These are phyloP conservation scores for Rutilus rutilus DNA, from an alignment of 2,113 vertebrate species.

Conservation along the genomic window DNA sequence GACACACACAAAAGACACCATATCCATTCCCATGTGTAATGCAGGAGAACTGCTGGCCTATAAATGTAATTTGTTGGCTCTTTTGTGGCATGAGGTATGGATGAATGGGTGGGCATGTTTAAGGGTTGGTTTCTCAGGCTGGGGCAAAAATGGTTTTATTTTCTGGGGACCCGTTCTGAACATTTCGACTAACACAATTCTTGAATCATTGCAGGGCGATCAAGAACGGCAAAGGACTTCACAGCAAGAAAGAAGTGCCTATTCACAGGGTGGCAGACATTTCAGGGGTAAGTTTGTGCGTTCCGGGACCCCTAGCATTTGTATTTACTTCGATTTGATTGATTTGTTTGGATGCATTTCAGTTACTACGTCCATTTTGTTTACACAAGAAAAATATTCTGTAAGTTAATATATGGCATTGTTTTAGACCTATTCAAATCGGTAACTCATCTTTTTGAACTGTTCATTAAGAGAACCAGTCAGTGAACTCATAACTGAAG, in stretches of 20 bases:
- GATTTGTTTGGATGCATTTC: not conserved
- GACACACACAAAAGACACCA: not conserved
- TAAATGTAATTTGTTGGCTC: conserved; percentile 22
- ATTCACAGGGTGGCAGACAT: conserved; percentile 98
- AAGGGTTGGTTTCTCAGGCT: conserved; percentile 32
- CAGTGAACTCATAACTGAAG: no score
- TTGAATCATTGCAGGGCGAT: conserved; percentile 83
- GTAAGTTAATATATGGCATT: not conserved
- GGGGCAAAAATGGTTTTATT: not conserved
- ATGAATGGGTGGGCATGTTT: conserved; percentile 1
- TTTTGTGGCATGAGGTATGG: not conserved
- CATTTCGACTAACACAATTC: conserved; percentile 4
- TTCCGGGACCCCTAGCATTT: not conserved
- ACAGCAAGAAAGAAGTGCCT: conserved; percentile 98
- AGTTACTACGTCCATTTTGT: not conserved
- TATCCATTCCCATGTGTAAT: conserved; percentile 26
- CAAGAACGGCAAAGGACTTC: conserved; percentile 97
- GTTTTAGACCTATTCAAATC: not conserved
- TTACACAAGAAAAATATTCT: not conserved
- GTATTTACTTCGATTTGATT: not conserved
- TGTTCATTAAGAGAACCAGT: not conserved
- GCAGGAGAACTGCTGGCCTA: not conserved
- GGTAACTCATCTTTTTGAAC: not conserved
- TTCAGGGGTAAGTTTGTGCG: conserved; percentile 85
- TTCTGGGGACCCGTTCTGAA: not conserved